Evolutionary conservation across 2,888 invertebrate genomes (phyloP).

Genomic region (Diaprepes abbreviatus): DNA sequence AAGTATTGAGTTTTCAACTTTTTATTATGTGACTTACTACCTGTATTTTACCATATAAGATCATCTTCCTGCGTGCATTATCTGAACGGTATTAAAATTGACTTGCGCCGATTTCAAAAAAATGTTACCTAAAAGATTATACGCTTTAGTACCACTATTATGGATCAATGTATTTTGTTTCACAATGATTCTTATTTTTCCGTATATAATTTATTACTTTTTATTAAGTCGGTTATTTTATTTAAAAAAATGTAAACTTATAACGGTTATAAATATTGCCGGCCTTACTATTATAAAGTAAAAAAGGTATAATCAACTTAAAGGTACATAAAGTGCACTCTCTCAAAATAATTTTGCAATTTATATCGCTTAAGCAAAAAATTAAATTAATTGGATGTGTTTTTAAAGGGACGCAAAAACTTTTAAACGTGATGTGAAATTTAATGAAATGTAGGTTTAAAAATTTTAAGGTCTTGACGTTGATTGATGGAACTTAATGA

Average conservation of each 20-base stretch:
- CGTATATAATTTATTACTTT: no score
- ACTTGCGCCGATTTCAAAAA: no score
- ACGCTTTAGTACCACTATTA: no score
- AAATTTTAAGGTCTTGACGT: constrained; percentile 55
- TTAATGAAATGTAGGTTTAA: constrained; percentile 60
- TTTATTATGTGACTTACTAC: no score
- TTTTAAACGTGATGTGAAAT: constrained; percentile 44
- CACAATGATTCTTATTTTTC: no score
- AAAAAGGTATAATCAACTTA: constrained; percentile 15
- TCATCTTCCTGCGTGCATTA: no score
- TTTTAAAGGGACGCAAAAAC: constrained; percentile 41
- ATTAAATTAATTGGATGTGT: constrained; percentile 41
- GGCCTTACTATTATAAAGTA: neutral
- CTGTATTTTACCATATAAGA: no score
- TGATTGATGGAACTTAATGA: constrained; percentile 60
- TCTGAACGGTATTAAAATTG: no score
- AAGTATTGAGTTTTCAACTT: no score
- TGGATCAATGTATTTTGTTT: no score
- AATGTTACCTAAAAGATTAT: no score
- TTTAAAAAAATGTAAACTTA: neutral
- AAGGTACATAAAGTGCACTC: constrained; percentile 25
- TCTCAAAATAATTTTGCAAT: constrained; percentile 34
- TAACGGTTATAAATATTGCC: neutral
- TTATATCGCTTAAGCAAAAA: constrained; percentile 38
- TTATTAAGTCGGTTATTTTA: no score